Evolutionary conservation across 2,113 vertebrate species (phyloP), one percentile per base, ranked within the genome.

Genomic region (Misgurnus mizolepis): DNA sequence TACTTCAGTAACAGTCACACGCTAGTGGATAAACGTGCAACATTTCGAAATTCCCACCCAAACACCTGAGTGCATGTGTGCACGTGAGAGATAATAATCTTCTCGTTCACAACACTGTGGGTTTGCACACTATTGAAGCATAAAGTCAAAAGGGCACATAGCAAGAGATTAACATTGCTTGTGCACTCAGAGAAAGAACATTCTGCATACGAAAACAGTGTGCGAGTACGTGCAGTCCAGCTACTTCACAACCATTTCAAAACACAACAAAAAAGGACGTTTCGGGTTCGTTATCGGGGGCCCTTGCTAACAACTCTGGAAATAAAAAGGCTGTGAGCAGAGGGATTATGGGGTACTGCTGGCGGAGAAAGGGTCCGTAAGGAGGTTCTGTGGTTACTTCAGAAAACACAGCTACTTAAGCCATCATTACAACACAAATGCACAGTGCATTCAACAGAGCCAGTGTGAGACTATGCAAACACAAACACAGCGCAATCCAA

Each of bases 131-230:
- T 85, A 86, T 77, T 85, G 80, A 89, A 83, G 82, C 76, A 82
- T 85, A 85, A 87, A 88, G 88, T 87, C 88, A 91, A 90, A 90
- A 87, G 90, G 85, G 80, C 86, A 83, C 75, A 86, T 80, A 81
- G 80, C 53, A 34, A 85, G 73, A 87, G 86, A 89, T 90, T 85
- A 90, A 85, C 81, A 82, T 84, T 79, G 67, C 69, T 78, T 82
- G 73, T 85, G 81, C n/a, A 9, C 80, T 84, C 80, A 78, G 39
- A 39, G 67, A 77, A 14, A 53, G 66, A 77, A 76, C 41, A 61
- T 14, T 70, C 58, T n/a, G 45, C 58, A 18, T 6, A 61, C 67
- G 9, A 71, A 41, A 17, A 43, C 27, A n/a, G 2, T 40, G 62
- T 39, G 73, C 39, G 64, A 14, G 45, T 77, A 82, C 65, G 76